Conservation (phyloP, 2,888 invertebrate genomes). For the Chymomyza caudatula region DNA sequence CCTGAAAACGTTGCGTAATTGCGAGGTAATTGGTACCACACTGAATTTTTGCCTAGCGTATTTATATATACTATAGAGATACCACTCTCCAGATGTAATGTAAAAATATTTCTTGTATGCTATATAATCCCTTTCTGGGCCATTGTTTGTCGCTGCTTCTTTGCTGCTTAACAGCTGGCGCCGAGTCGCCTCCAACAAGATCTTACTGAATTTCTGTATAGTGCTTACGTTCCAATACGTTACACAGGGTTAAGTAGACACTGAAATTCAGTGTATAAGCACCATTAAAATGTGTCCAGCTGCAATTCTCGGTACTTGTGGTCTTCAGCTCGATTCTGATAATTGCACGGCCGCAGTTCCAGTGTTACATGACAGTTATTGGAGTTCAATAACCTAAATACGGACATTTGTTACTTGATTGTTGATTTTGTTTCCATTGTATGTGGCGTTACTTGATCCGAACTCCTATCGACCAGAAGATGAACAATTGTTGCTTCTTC, state of each 20-base stretch:
- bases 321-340: conserved; percentile 87
- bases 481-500: conserved; percentile 46
- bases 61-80: no score
- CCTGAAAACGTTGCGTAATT: no score
- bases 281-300: conserved; percentile 80
- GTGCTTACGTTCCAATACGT: conserved; percentile 82
- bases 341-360: conserved; percentile 83
- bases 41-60: no score
- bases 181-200: conserved; percentile 82
- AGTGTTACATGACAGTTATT: conserved; percentile 83
- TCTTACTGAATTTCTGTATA: conserved; percentile 82
- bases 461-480: conserved; percentile 78
- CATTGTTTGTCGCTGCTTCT: no score
- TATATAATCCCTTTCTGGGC: no score
- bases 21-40: no score
- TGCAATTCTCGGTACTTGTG: conserved; percentile 84
- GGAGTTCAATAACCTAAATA: conserved; percentile 80
- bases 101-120: no score
- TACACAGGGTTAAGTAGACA: conserved; percentile 72
- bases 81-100: no score
- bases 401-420: conserved; percentile 83
- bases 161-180: conserved; percentile 83
- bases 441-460: conserved; percentile 78
- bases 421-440: conserved; percentile 79
- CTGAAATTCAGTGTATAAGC: conserved; percentile 54